Evolutionary conservation across 2,888 invertebrate species (phyloP).

Genomic region (Lepeophtheirus nordmannii): DNA sequence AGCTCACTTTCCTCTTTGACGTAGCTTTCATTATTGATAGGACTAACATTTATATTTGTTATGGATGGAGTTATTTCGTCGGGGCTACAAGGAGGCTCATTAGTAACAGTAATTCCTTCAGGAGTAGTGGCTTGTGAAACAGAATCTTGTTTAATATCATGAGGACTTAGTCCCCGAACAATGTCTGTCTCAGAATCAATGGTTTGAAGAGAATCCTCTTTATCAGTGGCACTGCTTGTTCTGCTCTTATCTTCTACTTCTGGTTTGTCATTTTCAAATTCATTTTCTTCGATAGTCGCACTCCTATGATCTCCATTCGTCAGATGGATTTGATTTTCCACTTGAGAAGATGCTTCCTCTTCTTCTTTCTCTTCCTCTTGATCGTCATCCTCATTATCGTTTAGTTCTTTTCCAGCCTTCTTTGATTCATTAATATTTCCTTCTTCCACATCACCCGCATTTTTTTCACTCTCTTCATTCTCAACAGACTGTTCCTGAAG

Average conservation of each 20-base stretch:
- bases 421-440: constrained; percentile 19
- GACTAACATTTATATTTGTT: not conserved
- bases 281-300: too few species aligned
- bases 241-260: not conserved
- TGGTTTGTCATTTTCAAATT: not conserved
- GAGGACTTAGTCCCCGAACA: not conserved
- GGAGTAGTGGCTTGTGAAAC: not conserved
- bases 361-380: constrained; percentile 12
- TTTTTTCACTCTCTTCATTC: constrained; percentile 18
- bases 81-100: not conserved
- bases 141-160: not conserved
- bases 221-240: not conserved
- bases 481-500: constrained; percentile 26
- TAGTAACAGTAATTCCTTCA: not conserved
- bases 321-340: not conserved
- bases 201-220: not conserved
- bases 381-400: constrained; percentile 28
- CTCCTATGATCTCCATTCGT: too few species aligned
- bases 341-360: not conserved
- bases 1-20: constrained; percentile 16
- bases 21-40: not conserved
- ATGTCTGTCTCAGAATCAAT: constrained; percentile 1
- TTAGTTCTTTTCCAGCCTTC: constrained; percentile 7
- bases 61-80: not conserved
- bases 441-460: constrained; percentile 16